Evolutionary conservation across 2,113 vertebrate species (phyloP), one percentile per base, ranked within the genome.

Genomic region (Nerophis ophidion): DNA sequence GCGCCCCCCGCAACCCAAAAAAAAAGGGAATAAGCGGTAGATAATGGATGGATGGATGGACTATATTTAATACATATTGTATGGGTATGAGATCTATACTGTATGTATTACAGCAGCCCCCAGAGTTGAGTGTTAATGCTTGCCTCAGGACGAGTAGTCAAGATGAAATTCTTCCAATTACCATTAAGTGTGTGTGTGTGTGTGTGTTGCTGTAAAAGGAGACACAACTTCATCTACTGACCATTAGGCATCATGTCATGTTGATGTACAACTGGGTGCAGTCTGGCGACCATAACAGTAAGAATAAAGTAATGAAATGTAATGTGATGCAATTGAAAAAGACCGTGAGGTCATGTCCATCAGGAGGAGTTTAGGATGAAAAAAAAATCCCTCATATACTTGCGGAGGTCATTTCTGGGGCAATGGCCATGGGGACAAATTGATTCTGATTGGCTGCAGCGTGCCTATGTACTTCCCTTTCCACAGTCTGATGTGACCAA

Each of bases 271-370:
- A 48, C 48, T 60, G 53, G 19, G 63, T 74, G 57, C 45, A 1
- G 45, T 60, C 59, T 34, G 64, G 57, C 58, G 44, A 58, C 54
- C 33, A 1, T 48, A 62, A 53, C 58, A 56, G 56, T 53, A 54
- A 49, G 35, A 72, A 60, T 35, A 26, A 26, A 26, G 26, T 26
- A 26, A 26, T 26, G 26, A 26, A 13, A 48, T 58, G 40, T 65
- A 69, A 76, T 60, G 56, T 70, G 73, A 85, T 60, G 64, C 1
- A 34, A 82, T 66, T 60, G 67, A 74, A 77, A 40, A 33, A 54
- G 79, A 81, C 71, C 64, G 54, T 54, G 57, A 63, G 64, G 71
- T 71, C 68, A 60, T 7, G 55, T 44, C 63, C 48, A 49, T 63
- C 51, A 57, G 48, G 71, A 65, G 48, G 42, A 60, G 53, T 58